phyloP scores from a whole-genome alignment of 2,888 invertebrate genomes.

The Rhogogaster chlorosoma region DNA sequence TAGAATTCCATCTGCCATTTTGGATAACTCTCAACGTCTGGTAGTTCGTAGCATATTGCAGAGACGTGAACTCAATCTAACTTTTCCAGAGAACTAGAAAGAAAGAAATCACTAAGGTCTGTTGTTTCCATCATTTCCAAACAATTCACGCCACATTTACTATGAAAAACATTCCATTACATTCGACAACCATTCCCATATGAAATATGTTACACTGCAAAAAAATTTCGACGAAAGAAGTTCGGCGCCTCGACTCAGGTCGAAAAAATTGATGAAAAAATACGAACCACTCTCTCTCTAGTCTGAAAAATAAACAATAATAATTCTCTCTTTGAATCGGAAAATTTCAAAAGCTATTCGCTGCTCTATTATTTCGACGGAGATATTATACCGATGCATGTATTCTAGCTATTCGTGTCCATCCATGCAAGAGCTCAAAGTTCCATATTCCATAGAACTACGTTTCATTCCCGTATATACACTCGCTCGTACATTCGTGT shows the following conservation, averaged over 20 bases:
- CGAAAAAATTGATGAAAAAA: no score
- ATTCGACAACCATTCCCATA: background rate
- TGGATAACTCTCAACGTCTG: conserved; percentile 1
- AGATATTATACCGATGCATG: background rate
- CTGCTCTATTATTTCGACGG: background rate
- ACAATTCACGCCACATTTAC: background rate
- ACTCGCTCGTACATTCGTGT: background rate
- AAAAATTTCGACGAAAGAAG: no score
- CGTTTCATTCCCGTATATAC: background rate
- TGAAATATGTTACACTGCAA: no score
- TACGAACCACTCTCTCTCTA: no score
- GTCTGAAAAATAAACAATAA: background rate
- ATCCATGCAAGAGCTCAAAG: background rate
- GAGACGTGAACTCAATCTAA: conserved; percentile 24
- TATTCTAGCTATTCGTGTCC: background rate
- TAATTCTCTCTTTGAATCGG: background rate
- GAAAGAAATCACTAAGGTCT: background rate
- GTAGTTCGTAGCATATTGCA: background rate
- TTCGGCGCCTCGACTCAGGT: no score
- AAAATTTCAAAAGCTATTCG: background rate
- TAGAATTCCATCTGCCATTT: background rate
- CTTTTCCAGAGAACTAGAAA: background rate
- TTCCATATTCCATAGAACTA: background rate
- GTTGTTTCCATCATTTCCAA: background rate
- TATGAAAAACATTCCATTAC: background rate